Evolutionary conservation across 2,113 vertebrate species (phyloP).

Genomic region (Strigops habroptila): DNA sequence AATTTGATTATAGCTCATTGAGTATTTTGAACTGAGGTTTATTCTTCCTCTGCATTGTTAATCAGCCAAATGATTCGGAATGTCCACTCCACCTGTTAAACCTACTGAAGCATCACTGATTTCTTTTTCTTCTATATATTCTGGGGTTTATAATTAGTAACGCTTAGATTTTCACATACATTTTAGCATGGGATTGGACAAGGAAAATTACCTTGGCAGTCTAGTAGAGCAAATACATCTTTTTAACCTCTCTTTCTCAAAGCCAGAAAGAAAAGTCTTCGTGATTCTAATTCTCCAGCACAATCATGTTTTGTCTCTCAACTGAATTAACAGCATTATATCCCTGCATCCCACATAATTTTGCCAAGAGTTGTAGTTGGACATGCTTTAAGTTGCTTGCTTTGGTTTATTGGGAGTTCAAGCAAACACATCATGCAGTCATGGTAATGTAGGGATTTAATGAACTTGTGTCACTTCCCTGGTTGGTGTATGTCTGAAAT

Average conservation of each 20-base stretch:
- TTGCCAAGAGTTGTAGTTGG: neutral
- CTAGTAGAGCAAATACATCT: neutral
- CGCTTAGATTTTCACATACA: neutral
- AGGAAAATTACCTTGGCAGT: neutral
- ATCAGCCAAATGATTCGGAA: neutral
- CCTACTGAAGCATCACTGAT: neutral
- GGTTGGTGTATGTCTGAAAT: neutral
- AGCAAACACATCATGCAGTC: neutral
- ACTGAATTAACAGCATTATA: neutral
- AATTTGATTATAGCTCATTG: neutral
- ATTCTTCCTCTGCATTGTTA: neutral
- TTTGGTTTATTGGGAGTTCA: neutral
- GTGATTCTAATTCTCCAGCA: neutral
- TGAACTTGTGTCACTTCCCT: neutral
- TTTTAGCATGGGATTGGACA: neutral
- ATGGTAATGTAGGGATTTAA: neutral
- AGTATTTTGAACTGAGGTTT: neutral
- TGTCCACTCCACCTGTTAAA: neutral
- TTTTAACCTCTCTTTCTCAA: neutral
- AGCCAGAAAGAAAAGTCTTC: neutral
- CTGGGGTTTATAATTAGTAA: neutral
- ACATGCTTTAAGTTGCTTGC: neutral
- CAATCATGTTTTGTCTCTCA: neutral
- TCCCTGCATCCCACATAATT: neutral
- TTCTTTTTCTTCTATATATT: neutral